Evolutionary conservation across 2,888 invertebrate species (phyloP).

Genomic region (Trissolcus brochymenae): DNA sequence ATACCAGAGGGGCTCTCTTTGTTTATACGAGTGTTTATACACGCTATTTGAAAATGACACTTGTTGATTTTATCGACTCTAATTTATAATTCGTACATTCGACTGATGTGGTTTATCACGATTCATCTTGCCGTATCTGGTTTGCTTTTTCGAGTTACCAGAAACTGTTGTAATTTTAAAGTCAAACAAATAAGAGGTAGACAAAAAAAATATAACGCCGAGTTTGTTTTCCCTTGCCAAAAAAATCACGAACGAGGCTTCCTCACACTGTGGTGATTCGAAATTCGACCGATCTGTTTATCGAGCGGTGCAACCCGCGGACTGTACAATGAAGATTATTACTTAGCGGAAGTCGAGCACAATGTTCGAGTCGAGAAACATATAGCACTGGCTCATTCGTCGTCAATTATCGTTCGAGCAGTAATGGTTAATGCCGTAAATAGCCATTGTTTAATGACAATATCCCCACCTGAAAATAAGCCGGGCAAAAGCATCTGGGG

Average conservation of each 20-base stretch:
- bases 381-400: constrained; percentile 34
- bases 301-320: constrained; percentile 16
- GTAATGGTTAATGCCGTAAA: constrained; percentile 51
- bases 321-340: constrained; percentile 36
- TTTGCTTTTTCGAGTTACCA: too few relatives aligned
- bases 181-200: too few relatives aligned
- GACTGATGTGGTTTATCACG: constrained; percentile 26
- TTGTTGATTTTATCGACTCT: constrained; percentile 51
- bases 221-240: not conserved
- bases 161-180: too few relatives aligned
- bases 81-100: constrained; percentile 34
- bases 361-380: constrained; percentile 40
- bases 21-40: constrained; percentile 22
- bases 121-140: constrained; percentile 7
- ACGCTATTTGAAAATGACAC: constrained; percentile 49
- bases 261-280: not conserved
- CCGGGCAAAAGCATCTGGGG: constrained; percentile 41
- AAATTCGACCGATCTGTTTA: constrained; percentile 32
- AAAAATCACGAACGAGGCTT: not conserved
- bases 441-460: constrained; percentile 44
- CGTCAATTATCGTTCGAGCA: constrained; percentile 48
- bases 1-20: constrained; percentile 8
- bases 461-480: constrained; percentile 26
- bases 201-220: not conserved
- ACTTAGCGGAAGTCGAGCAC: constrained; percentile 45